Evolutionary conservation across 2,888 invertebrate genomes (phyloP).

Genomic region (Apamea anceps): DNA sequence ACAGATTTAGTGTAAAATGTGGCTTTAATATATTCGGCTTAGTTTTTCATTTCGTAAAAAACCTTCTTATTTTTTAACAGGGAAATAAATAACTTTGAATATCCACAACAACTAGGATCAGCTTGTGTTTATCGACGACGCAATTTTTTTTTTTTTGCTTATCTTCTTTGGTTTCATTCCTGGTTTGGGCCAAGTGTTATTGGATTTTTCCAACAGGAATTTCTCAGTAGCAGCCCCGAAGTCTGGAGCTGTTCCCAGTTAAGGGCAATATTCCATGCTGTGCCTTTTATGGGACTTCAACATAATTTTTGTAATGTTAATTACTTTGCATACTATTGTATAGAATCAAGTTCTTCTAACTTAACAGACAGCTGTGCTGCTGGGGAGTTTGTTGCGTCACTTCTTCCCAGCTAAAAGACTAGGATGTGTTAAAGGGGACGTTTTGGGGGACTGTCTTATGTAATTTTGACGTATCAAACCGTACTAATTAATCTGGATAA

Average conservation of each 20-base stretch:
- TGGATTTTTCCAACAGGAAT: background rate
- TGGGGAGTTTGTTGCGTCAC: too few relatives aligned
- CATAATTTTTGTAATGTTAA: background rate
- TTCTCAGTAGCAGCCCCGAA: background rate
- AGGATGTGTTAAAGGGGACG: too few relatives aligned
- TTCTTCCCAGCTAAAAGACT: too few relatives aligned
- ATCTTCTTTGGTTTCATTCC: background rate
- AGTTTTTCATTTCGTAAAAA: background rate
- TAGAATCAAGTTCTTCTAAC: too few relatives aligned
- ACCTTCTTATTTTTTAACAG: background rate
- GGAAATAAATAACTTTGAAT: background rate
- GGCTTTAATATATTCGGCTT: conserved; percentile 8
- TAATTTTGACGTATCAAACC: too few relatives aligned
- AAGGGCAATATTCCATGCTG: too few relatives aligned
- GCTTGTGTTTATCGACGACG: background rate
- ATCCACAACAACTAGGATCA: background rate
- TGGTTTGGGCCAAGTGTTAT: background rate
- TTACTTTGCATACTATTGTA: too few relatives aligned
- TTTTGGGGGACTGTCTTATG: too few relatives aligned
- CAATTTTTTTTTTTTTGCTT: too few relatives aligned
- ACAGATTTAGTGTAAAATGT: conserved; percentile 20
- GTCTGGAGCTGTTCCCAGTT: background rate
- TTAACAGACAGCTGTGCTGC: too few relatives aligned
- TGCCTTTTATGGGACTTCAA: background rate
- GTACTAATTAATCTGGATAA: too few relatives aligned